Conservation (phyloP, 1,140 invertebrate species). For the Danaus melanippus region DNA sequence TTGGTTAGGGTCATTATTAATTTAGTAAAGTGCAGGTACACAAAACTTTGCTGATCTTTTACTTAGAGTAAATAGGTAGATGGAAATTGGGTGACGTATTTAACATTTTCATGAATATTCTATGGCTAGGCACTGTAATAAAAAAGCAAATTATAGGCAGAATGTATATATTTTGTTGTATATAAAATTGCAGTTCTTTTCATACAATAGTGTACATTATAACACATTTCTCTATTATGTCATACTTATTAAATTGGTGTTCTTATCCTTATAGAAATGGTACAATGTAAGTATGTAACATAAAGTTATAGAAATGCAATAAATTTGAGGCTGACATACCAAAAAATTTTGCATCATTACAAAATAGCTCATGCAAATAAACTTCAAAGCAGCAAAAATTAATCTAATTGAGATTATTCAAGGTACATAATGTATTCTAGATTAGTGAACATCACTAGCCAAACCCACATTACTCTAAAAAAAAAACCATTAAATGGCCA, state of each 20-base stretch:
- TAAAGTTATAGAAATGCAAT: slow-evolving; percentile 20
- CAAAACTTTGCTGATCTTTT: too few species aligned
- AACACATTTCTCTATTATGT: slow-evolving; percentile 61
- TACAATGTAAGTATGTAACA: slow-evolving; percentile 47
- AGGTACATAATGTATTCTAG: slow-evolving; percentile 53
- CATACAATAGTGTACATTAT: slow-evolving; percentile 57
- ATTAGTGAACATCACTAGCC: slow-evolving; percentile 53
- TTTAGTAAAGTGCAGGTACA: too few species aligned
- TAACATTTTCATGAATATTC: too few species aligned
- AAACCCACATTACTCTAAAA: slow-evolving; percentile 28
- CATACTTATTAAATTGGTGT: slow-evolving; percentile 60
- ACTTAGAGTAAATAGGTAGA: too few species aligned
- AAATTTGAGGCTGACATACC: slow-evolving; percentile 28
- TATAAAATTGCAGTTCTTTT: slow-evolving; percentile 67
- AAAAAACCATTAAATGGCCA: slow-evolving; percentile 49
- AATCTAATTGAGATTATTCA: slow-evolving; percentile 64
- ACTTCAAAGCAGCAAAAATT: slow-evolving; percentile 35
- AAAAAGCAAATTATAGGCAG: slow-evolving; percentile 48
- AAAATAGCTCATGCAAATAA: slow-evolving; percentile 12
- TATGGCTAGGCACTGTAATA: slow-evolving; percentile 17
- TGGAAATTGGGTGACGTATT: too few species aligned
- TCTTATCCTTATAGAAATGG: slow-evolving; percentile 45
- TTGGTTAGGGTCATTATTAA: too few species aligned
- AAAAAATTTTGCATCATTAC: slow-evolving; percentile 18
- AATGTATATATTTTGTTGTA: slow-evolving; percentile 63